phyloP scores from a whole-genome alignment of 2,888 invertebrate genomes.

The Apodemia zela region DNA sequence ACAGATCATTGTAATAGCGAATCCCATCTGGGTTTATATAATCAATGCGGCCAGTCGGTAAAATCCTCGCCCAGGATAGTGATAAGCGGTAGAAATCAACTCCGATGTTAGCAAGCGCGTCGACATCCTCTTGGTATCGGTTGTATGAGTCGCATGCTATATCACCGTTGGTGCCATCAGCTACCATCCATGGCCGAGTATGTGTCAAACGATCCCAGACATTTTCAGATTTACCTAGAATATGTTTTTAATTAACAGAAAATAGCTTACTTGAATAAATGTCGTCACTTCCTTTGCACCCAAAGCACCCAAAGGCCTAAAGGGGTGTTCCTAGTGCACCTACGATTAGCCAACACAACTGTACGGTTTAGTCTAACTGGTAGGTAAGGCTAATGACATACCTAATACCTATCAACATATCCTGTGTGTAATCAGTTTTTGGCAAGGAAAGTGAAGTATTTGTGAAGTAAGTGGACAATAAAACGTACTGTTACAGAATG shows the following conservation, averaged over 20 bases:
- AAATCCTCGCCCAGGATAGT: conserved; percentile 82
- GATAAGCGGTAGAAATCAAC: conserved; percentile 81
- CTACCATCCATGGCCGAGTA: conserved; percentile 79
- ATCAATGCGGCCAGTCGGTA: conserved; percentile 81
- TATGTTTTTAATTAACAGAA: not conserved
- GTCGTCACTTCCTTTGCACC: too few species aligned
- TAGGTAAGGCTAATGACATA: too few species aligned
- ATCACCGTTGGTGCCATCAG: conserved; percentile 82
- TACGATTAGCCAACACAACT: too few species aligned
- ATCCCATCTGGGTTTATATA: conserved; percentile 81
- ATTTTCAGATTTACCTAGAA: conserved; percentile 82
- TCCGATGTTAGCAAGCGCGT: conserved; percentile 67
- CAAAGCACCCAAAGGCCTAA: too few species aligned
- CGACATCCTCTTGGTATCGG: conserved; percentile 81
- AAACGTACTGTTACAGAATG: too few species aligned
- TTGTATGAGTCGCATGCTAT: conserved; percentile 86
- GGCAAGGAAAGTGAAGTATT: too few species aligned
- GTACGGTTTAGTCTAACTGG: too few species aligned
- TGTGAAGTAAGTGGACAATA: too few species aligned
- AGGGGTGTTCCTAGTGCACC: too few species aligned
- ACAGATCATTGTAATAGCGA: conserved; percentile 83
- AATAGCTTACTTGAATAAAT: too few species aligned
- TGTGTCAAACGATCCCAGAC: conserved; percentile 81
- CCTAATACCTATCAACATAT: too few species aligned
- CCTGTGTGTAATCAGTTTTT: too few species aligned